A percentile compares a stretch with the other conserved stretches of the same genome.
phyloP scores from a whole-genome alignment of 2,797 vertebrate genomes.

The Dendrocincla tyrannina region DNA sequence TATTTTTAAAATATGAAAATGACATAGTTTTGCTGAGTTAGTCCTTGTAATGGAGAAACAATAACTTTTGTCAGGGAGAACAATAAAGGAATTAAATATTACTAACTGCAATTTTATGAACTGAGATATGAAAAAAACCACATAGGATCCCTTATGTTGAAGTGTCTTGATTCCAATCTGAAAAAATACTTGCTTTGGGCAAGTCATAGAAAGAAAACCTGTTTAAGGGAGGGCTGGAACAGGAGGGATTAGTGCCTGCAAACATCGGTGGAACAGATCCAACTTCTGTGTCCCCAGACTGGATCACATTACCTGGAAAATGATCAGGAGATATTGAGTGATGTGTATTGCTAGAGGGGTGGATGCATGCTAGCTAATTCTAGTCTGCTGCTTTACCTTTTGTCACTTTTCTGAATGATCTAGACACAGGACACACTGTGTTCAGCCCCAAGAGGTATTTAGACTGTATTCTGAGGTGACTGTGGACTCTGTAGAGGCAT shows the following conservation, averaged over 20 bases:
- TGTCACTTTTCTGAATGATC: neutral
- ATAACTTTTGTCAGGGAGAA: neutral
- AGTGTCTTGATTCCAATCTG: neutral
- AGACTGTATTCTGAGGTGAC: neutral
- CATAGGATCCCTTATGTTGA: neutral
- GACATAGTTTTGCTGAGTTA: neutral
- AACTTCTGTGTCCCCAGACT: neutral
- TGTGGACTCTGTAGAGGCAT: neutral
- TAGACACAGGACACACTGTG: neutral
- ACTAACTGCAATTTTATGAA: neutral
- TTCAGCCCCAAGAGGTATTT: neutral
- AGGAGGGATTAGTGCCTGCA: neutral
- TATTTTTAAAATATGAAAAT: neutral
- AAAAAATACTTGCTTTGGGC: neutral
- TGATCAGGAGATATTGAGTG: rapidly evolving
- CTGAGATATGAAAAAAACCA: rapidly evolving
- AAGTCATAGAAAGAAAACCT: neutral
- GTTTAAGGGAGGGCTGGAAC: neutral
- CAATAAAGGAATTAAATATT: neutral
- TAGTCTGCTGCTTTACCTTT: neutral
- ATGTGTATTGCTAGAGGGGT: neutral
- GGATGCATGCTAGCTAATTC: rapidly evolving
- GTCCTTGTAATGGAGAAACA: neutral
- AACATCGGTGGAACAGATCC: neutral
- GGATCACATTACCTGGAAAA: neutral